A percentile compares a stretch with the other conserved stretches of the same genome.
These are phyloP conservation scores for Piliocolobus tephrosceles DNA, from an alignment of 2,113 vertebrate genomes.

Conservation along the genomic window DNA sequence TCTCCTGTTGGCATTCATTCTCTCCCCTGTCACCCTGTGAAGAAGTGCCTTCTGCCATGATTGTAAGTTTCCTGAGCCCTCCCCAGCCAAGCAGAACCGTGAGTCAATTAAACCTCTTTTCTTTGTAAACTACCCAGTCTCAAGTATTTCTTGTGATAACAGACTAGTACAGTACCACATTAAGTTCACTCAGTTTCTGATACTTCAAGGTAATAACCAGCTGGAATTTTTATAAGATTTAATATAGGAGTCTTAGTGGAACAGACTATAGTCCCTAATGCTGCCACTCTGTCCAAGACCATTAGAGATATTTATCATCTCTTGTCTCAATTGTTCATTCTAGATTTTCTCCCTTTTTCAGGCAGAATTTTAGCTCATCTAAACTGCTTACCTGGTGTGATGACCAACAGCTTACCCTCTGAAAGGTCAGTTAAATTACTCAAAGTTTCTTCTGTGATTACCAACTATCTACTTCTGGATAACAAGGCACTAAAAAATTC, in stretches of 20 bases:
- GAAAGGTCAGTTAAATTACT: background rate
- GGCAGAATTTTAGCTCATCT: background rate
- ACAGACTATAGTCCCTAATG: background rate
- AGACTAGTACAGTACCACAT: too few relatives aligned
- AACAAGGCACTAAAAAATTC: background rate
- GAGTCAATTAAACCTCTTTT: too few relatives aligned
- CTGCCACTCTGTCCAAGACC: background rate
- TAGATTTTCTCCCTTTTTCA: conserved; percentile 7
- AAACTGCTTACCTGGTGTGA: background rate
- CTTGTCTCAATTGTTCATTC: background rate
- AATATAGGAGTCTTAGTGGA: background rate
- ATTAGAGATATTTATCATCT: background rate
- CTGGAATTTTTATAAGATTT: background rate
- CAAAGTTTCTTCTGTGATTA: background rate
- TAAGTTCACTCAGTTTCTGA: background rate
- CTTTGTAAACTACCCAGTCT: too few relatives aligned
- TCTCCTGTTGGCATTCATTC: too few relatives aligned
- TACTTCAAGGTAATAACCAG: background rate
- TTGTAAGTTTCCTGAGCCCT: too few relatives aligned
- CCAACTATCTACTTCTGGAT: background rate
- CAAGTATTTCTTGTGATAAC: too few relatives aligned
- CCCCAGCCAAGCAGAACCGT: too few relatives aligned
- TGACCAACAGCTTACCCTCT: background rate
- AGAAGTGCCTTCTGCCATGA: too few relatives aligned
- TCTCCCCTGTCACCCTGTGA: too few relatives aligned